These are phyloP conservation scores for Globodera rostochiensis DNA, from an alignment of 1,140 invertebrate species.

Conservation along the genomic window DNA sequence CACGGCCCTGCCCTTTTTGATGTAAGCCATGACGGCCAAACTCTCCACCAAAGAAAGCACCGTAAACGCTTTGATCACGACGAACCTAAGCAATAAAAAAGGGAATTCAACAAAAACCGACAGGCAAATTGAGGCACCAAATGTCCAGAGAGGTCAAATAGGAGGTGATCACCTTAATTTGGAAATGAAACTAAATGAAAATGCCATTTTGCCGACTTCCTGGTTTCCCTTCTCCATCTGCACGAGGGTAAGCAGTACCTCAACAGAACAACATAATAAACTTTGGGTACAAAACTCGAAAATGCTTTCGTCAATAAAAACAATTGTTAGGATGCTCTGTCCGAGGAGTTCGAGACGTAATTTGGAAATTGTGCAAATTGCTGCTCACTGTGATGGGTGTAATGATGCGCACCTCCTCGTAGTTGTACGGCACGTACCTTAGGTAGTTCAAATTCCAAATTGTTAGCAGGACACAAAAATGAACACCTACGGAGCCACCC, in stretches of 20 bases:
- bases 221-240: slow-evolving; percentile 65
- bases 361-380: slow-evolving; percentile 23
- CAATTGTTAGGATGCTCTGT: no score
- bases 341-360: background rate
- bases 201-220: slow-evolving; percentile 10
- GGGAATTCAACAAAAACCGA: background rate
- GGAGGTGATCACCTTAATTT: slow-evolving; percentile 54
- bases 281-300: no score
- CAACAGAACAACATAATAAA: background rate
- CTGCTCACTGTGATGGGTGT: slow-evolving; percentile 61
- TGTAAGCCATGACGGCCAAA: slow-evolving; percentile 58
- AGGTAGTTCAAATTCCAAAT: slow-evolving; percentile 5
- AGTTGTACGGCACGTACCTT: slow-evolving; percentile 59
- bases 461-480: background rate
- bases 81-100: background rate
- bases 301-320: no score
- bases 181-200: background rate
- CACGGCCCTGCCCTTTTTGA: slow-evolving; percentile 61
- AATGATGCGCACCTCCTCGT: slow-evolving; percentile 64
- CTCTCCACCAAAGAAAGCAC: slow-evolving; percentile 60
- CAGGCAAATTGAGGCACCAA: slow-evolving; percentile 49
- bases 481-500: slow-evolving; percentile 60
- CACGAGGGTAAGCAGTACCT: slow-evolving; percentile 61
- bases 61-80: slow-evolving; percentile 60
- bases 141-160: slow-evolving; percentile 63